Conservation (phyloP, 2,888 invertebrate genomes). For the Iselma pallidipennis region DNA sequence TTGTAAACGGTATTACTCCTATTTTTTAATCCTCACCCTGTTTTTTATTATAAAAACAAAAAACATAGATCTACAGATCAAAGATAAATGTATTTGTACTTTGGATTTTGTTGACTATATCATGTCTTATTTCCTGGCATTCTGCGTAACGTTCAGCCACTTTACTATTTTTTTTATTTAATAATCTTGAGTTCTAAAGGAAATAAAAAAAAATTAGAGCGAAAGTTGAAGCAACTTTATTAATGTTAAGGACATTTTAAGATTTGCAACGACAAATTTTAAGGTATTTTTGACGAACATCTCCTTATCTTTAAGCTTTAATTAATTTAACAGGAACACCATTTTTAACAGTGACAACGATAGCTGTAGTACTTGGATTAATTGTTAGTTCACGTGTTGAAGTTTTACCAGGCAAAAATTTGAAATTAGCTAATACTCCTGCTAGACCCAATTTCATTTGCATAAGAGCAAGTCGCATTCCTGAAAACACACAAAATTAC, state of each 20-base stretch:
- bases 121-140: too few relatives aligned
- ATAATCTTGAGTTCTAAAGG: too few relatives aligned
- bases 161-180: too few relatives aligned
- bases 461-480: slow-evolving; percentile 43
- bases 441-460: slow-evolving; percentile 44
- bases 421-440: slow-evolving; percentile 35
- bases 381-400: slow-evolving; percentile 6
- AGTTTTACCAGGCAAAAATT: slow-evolving; percentile 24
- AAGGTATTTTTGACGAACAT: not conserved
- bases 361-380: slow-evolving; percentile 5
- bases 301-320: not conserved
- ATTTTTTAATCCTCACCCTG: too few relatives aligned
- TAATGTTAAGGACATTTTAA: not conserved
- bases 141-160: too few relatives aligned
- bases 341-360: slow-evolving; percentile 6
- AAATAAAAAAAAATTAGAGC: too few relatives aligned
- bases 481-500: slow-evolving; percentile 26
- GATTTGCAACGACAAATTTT: not conserved
- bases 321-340: slow-evolving; percentile 8
- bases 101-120: too few relatives aligned
- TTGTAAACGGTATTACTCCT: too few relatives aligned
- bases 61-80: too few relatives aligned
- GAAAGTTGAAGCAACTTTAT: not conserved
- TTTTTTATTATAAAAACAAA: too few relatives aligned
- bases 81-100: too few relatives aligned